Evolutionary conservation across 2,797 vertebrate species (phyloP).

Genomic region (Manis pentadactyla): DNA sequence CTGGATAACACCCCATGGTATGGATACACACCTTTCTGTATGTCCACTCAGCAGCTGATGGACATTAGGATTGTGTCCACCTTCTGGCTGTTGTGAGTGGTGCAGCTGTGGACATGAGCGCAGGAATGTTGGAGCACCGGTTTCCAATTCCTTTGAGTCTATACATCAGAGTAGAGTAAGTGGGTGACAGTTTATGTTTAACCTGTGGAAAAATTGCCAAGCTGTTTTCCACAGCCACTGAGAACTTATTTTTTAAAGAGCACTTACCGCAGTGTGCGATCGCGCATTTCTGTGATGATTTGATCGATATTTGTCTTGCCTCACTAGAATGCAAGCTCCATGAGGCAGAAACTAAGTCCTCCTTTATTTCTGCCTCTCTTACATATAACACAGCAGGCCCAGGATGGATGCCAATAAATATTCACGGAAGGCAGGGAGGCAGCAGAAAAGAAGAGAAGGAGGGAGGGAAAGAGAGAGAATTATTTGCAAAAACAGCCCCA

Average conservation of each 20-base stretch:
- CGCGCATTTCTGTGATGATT: not conserved
- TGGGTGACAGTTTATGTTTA: not conserved
- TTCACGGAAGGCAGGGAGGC: not conserved
- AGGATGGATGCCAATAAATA: not conserved
- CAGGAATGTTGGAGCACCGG: not conserved
- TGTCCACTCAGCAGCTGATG: accelerated
- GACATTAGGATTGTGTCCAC: not conserved
- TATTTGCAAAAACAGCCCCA: not conserved
- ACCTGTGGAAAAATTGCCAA: not conserved
- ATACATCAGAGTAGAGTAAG: not conserved
- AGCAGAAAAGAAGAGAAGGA: not conserved
- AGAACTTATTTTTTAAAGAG: not conserved
- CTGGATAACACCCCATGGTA: not conserved
- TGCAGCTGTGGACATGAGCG: not conserved
- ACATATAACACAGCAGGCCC: not conserved
- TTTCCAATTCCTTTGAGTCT: not conserved
- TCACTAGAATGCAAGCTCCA: not conserved
- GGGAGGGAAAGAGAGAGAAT: not conserved
- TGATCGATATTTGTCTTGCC: not conserved
- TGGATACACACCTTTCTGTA: too few relatives aligned
- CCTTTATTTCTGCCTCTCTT: not conserved
- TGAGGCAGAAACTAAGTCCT: not conserved
- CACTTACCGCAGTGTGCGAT: accelerated
- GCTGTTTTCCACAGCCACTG: too few relatives aligned
- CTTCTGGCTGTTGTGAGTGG: accelerated